Evolutionary conservation across 2,888 invertebrate genomes (phyloP).

Genomic region (Saturnia japonica): DNA sequence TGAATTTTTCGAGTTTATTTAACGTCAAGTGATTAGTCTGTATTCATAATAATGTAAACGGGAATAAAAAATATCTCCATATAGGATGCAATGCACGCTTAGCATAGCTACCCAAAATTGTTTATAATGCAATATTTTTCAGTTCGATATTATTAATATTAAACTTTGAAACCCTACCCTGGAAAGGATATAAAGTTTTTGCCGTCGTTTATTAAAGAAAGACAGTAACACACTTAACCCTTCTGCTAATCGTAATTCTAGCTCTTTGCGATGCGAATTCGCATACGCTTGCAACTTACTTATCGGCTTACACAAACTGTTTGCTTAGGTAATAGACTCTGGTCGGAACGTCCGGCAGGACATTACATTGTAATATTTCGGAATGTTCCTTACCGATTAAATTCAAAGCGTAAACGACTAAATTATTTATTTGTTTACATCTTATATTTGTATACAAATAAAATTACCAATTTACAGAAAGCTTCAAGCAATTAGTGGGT

Average conservation of each 20-base stretch:
- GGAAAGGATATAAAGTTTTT: background rate
- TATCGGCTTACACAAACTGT: slow-evolving; percentile 71
- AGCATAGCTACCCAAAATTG: background rate
- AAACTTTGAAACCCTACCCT: background rate
- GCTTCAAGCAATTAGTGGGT: slow-evolving; percentile 15
- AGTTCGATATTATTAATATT: background rate
- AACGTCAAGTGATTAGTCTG: background rate
- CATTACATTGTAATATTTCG: slow-evolving; percentile 54
- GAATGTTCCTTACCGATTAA: slow-evolving; percentile 68
- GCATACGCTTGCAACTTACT: slow-evolving; percentile 61
- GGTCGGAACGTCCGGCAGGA: slow-evolving; percentile 32
- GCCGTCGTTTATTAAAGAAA: slow-evolving; percentile 26
- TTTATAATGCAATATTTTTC: background rate
- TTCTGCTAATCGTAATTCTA: slow-evolving; percentile 35
- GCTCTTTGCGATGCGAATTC: slow-evolving; percentile 46
- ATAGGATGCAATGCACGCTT: background rate
- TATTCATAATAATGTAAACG: background rate
- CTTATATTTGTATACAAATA: slow-evolving; percentile 42
- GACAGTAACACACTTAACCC: slow-evolving; percentile 33
- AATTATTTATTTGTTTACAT: slow-evolving; percentile 60
- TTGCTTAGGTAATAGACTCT: slow-evolving; percentile 71
- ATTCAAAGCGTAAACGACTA: slow-evolving; percentile 59
- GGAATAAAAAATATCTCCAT: background rate
- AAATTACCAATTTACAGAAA: slow-evolving; percentile 30
- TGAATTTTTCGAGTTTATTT: too few species aligned